Conservation (phyloP, 2,113 vertebrate genomes). For the Podiceps cristatus region DNA sequence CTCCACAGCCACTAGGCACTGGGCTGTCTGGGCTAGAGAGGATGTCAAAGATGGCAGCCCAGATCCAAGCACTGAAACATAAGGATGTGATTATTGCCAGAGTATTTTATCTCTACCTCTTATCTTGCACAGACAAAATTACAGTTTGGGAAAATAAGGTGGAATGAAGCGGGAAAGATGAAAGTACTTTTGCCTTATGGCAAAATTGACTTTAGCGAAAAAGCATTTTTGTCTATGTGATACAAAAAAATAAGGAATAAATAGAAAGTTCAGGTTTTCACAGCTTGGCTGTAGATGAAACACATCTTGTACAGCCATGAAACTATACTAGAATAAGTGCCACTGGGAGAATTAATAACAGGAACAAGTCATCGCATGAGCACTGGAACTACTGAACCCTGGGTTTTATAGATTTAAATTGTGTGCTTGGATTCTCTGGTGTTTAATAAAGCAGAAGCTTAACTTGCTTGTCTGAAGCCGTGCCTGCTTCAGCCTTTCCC, state of each 20-base stretch:
- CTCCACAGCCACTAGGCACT: neutral
- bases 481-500: neutral
- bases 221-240: slow-evolving; percentile 20
- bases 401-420: slow-evolving; percentile 3
- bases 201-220: slow-evolving; percentile 4
- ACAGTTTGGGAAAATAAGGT: slow-evolving; percentile 17
- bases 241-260: slow-evolving; percentile 14
- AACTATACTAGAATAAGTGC: slow-evolving; percentile 7
- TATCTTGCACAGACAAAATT: neutral
- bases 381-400: neutral
- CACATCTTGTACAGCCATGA: neutral
- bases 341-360: slow-evolving; percentile 52
- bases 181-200: neutral
- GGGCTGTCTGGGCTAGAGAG: neutral
- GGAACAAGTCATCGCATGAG: slow-evolving; percentile 3
- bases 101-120: neutral
- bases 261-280: slow-evolving; percentile 1
- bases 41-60: neutral
- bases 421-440: neutral
- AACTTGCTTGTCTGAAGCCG: neutral
- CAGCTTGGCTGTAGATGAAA: slow-evolving; percentile 22
- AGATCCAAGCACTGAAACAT: neutral
- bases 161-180: neutral
- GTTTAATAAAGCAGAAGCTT: slow-evolving; percentile 30
- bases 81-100: neutral